phyloP scores from a whole-genome alignment of 2,797 vertebrate genomes.

The Setipinna tenuifilis region DNA sequence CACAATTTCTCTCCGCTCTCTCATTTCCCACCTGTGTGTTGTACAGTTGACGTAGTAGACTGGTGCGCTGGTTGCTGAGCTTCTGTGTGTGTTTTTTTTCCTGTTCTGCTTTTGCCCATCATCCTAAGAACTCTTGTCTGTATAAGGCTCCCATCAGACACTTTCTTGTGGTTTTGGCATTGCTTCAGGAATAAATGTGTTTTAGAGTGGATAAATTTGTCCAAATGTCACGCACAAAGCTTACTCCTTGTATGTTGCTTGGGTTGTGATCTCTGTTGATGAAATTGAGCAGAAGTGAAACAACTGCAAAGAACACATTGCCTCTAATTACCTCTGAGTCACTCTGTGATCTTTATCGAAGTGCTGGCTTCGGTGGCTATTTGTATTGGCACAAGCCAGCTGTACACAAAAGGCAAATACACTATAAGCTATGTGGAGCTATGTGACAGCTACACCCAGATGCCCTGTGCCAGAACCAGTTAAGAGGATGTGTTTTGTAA shows the following conservation, averaged over 20 bases:
- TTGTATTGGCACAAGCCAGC: constrained; percentile 41
- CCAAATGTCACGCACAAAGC: constrained; percentile 23
- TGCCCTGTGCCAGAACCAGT: constrained; percentile 28
- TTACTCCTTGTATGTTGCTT: constrained; percentile 39
- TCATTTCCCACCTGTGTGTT: constrained; percentile 51
- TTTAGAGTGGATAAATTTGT: neutral
- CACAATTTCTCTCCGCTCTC: constrained; percentile 42
- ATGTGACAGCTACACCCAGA: constrained; percentile 19
- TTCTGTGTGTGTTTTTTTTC: neutral
- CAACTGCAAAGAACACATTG: constrained; percentile 56
- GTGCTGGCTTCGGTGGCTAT: constrained; percentile 56
- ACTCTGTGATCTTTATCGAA: constrained; percentile 63
- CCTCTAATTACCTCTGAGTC: constrained; percentile 67
- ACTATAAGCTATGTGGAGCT: constrained; percentile 22
- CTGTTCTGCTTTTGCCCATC: neutral
- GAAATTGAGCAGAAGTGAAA: constrained; percentile 57
- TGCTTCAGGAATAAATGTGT: constrained; percentile 39
- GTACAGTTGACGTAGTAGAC: constrained; percentile 39
- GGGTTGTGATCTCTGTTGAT: constrained; percentile 55
- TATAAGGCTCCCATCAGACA: neutral
- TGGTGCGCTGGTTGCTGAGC: neutral
- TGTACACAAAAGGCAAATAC: constrained; percentile 38
- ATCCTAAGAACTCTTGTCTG: neutral
- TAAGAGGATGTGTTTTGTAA: neutral
- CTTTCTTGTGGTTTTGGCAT: neutral